Base-by-base conservation (phyloP, 2,888 invertebrate genomes). In the Drosophila birchii region DNA sequence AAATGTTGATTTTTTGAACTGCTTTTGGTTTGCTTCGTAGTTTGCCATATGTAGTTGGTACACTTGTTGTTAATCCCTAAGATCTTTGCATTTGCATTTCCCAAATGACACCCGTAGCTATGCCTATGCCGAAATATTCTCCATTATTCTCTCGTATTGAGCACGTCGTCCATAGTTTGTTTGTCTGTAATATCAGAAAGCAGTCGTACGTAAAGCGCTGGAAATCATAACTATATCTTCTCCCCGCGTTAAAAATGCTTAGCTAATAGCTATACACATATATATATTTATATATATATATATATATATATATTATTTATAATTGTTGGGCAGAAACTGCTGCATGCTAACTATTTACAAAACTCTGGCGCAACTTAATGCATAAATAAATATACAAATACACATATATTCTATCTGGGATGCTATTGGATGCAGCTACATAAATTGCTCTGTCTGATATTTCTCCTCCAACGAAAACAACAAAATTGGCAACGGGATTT, bases 11-110 rank as follows among this genome's bases (percentile, higher is more conserved):
- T 68, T 47, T 51, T 88, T 85, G 89, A 88, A 88, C 89, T 85
- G 85, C 87, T 83, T 85, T 85, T 85, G 89, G 89, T 85, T 85
- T 88, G 85, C 89, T 85, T 85, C 89, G 85, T 85, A 84, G 88
- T 82, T 75, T 70, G 73, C 79, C 76, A 72, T 63, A 53, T 53
- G 51, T 51, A 64, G 67, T 76, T 75, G 60, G 45, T 77, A 54
- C 53, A 51, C 51, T 51, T 51, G 51, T 67, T 38, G 54, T 53
- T 29, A 69, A 73, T 79, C 68, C 70, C 70, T 61, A 81, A 84
- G 59, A 79, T 67, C 59, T 75, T 69, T 75, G 49, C 45, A 26
- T 45, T 45, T 56, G 12, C 64, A 54, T 45, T 45, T 16, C 39
- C 55, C 67, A 81, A 73, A 76, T 81, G 79, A 79, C 85, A 79